phyloP scores from a whole-genome alignment of 2,888 invertebrate genomes.

The Sminthurinus aureus region DNA sequence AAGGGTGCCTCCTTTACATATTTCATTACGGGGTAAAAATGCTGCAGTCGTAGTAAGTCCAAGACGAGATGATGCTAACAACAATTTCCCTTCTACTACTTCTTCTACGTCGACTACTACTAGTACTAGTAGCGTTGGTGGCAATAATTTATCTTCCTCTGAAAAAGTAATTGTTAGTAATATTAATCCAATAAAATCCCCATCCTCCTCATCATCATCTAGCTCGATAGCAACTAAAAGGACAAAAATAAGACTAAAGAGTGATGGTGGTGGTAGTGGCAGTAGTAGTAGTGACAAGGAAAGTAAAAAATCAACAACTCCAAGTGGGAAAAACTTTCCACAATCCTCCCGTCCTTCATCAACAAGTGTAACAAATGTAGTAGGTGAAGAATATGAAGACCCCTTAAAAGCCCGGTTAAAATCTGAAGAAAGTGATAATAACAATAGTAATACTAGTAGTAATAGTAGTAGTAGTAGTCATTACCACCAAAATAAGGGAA shows the following conservation, averaged over 20 bases:
- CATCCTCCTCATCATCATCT: slow-evolving; percentile 1
- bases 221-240: slow-evolving; percentile 28
- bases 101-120: slow-evolving; percentile 7
- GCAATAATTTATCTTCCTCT: slow-evolving; percentile 25
- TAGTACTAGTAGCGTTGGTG: slow-evolving; percentile 27
- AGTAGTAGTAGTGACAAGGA: background rate
- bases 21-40: slow-evolving; percentile 83
- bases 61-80: slow-evolving; percentile 61
- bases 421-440: slow-evolving; percentile 23
- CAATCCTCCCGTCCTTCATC: slow-evolving; percentile 25
- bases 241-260: slow-evolving; percentile 35
- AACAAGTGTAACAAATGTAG: background rate
- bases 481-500: background rate
- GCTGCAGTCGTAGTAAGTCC: slow-evolving; percentile 78
- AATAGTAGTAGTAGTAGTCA: slow-evolving; percentile 3
- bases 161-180: slow-evolving; percentile 33
- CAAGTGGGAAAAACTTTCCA: slow-evolving; percentile 20
- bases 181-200: slow-evolving; percentile 14
- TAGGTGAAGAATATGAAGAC: slow-evolving; percentile 26
- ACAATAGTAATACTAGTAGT: background rate
- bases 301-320: slow-evolving; percentile 12
- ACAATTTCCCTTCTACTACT: slow-evolving; percentile 18
- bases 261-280: slow-evolving; percentile 19
- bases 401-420: slow-evolving; percentile 39
- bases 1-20: slow-evolving; percentile 86